Evolutionary conservation across 1,140 invertebrate species (phyloP).

Genomic region (Lucilia sericata): DNA sequence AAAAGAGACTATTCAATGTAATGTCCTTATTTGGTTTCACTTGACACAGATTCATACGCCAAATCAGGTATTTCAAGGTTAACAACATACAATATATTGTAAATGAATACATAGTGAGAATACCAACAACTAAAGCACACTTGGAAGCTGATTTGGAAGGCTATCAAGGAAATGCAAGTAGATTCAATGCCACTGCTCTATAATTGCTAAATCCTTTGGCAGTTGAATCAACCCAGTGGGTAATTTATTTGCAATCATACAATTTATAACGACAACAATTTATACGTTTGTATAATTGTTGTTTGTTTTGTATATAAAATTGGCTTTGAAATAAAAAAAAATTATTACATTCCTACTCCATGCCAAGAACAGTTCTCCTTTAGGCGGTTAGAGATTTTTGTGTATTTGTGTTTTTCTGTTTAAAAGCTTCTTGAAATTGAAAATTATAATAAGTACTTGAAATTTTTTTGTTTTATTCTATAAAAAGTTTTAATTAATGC

Average conservation of each 20-base stretch:
- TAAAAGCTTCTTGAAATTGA: no score
- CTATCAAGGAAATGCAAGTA: background rate
- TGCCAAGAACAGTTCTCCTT: no score
- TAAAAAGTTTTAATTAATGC: no score
- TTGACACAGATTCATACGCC: background rate
- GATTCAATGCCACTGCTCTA: background rate
- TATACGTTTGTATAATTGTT: no score
- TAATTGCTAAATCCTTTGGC: background rate
- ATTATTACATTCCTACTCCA: no score
- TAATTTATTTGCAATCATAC: no score
- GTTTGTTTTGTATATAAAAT: no score
- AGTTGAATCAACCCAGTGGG: background rate
- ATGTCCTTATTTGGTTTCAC: background rate
- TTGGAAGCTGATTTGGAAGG: background rate
- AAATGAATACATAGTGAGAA: background rate
- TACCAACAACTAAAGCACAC: background rate
- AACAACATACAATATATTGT: background rate
- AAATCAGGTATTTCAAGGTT: conserved; percentile 1
- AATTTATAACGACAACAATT: no score
- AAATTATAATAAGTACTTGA: background rate
- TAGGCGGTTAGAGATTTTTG: no score
- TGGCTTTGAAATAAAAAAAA: no score
- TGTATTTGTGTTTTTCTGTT: no score
- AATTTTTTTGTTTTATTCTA: no score
- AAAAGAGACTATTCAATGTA: background rate